Conservation (phyloP, 2,113 vertebrate species). For the Rutilus rutilus region DNA sequence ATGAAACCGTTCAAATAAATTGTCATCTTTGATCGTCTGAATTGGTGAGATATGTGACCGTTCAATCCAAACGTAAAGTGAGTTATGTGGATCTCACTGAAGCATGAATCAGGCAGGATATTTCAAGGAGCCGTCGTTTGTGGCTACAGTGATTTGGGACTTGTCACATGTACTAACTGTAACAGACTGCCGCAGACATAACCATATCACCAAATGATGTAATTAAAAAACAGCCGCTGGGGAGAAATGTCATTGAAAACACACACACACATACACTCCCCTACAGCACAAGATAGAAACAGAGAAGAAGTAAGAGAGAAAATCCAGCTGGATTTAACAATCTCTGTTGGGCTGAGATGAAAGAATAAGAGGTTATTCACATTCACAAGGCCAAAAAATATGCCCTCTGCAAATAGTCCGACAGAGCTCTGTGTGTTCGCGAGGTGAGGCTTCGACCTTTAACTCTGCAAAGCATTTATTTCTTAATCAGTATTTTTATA, state of each 20-base stretch:
- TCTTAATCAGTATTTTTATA: not conserved
- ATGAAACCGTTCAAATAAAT: not conserved
- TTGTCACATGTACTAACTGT: constrained; percentile 29
- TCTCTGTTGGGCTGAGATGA: constrained; percentile 37
- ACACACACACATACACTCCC: constrained; percentile 9
- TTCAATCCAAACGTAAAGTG: not conserved
- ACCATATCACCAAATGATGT: constrained; percentile 43
- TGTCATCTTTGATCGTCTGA: constrained; percentile 5
- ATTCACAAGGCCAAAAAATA: constrained; percentile 4
- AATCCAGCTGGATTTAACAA: constrained; percentile 46
- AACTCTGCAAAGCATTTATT: not conserved
- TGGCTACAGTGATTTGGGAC: constrained; percentile 21
- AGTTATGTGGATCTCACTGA: constrained; percentile 10
- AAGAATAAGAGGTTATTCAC: constrained; percentile 34
- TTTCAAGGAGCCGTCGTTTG: constrained; percentile 4
- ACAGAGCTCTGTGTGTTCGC: not conserved
- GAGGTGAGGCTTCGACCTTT: constrained; percentile 45
- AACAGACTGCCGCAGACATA: constrained; percentile 33
- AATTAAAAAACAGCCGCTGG: constrained; percentile 49
- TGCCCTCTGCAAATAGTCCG: constrained; percentile 24
- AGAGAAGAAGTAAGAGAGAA: constrained; percentile 32
- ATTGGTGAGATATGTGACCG: not conserved
- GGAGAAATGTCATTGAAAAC: constrained; percentile 38
- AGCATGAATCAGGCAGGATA: not conserved
- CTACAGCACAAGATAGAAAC: constrained; percentile 19